A percentile compares a stretch with the other conserved stretches of the same genome.
Conservation (phyloP, 2,888 invertebrate species). For the Neoitamus cyanurus region DNA sequence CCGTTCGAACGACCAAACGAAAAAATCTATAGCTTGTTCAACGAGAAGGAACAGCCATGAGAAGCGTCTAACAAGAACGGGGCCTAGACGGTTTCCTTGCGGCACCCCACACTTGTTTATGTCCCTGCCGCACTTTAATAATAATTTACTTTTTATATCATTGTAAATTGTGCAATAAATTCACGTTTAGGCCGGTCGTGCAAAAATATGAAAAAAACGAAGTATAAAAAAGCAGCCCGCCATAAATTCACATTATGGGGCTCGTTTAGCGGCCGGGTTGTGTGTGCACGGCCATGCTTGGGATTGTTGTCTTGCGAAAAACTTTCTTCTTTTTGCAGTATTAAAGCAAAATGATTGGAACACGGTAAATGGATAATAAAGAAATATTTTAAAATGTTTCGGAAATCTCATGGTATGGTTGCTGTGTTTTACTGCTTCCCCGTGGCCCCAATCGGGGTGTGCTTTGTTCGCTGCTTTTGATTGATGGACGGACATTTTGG, state of each 20-base stretch:
- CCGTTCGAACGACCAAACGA: neutral
- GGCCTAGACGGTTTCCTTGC: slow-evolving; percentile 26
- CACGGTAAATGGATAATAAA: slow-evolving; percentile 1
- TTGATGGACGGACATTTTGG: neutral
- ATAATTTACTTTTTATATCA: slow-evolving; percentile 51
- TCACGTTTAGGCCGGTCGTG: slow-evolving; percentile 38
- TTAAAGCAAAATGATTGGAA: neutral
- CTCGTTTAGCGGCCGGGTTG: neutral
- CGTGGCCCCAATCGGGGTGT: neutral
- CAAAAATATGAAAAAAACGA: slow-evolving; percentile 36
- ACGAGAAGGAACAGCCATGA: neutral
- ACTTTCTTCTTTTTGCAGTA: neutral
- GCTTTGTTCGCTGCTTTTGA: neutral
- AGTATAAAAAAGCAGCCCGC: slow-evolving; percentile 8
- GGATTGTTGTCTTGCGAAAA: neutral
- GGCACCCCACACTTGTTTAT: slow-evolving; percentile 31
- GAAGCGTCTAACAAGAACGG: neutral
- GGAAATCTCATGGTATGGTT: neutral
- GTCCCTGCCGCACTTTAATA: slow-evolving; percentile 41
- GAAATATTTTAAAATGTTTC: neutral
- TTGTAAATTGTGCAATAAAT: slow-evolving; percentile 50
- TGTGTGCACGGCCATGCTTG: neutral
- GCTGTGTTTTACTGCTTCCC: neutral
- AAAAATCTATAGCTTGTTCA: neutral
- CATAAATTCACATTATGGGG: slow-evolving; percentile 39